Conservation (phyloP, 2,797 vertebrate genomes). For the Acropternis orthonyx region DNA sequence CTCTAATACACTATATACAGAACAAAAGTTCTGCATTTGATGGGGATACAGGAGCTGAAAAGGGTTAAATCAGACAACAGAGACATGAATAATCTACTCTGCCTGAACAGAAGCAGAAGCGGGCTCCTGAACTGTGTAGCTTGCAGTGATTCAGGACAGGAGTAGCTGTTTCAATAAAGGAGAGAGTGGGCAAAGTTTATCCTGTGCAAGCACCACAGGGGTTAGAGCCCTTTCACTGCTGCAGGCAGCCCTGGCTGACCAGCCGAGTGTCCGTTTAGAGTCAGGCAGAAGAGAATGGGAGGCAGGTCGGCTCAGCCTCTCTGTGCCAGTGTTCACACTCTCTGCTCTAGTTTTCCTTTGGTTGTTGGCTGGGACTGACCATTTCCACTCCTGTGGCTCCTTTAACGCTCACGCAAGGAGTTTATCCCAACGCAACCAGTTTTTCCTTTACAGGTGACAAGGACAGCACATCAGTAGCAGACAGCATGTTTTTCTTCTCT, state of each 20-base stretch:
- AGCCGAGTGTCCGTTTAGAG: neutral
- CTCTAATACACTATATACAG: neutral
- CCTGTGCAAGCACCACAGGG: neutral
- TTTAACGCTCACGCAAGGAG: neutral
- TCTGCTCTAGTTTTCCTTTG: rapidly evolving
- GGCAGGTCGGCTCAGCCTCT: neutral
- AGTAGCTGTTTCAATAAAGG: neutral
- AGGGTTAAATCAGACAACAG: neutral
- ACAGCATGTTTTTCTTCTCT: neutral
- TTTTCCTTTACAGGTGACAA: neutral
- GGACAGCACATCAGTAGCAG: neutral
- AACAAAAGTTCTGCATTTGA: neutral
- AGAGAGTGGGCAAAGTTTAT: neutral
- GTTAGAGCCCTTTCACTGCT: neutral
- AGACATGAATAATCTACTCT: neutral
- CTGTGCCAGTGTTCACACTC: neutral
- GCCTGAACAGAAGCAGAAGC: neutral
- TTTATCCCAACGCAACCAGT: neutral
- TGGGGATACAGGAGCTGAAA: neutral
- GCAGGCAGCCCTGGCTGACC: neutral
- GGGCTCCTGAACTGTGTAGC: neutral
- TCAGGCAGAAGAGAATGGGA: neutral
- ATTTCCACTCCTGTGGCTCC: neutral
- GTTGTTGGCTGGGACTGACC: rapidly evolving
- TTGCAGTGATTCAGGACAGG: neutral